Evolutionary conservation across 2,888 invertebrate species (phyloP).

Genomic region (Nemotelus nigrinus): DNA sequence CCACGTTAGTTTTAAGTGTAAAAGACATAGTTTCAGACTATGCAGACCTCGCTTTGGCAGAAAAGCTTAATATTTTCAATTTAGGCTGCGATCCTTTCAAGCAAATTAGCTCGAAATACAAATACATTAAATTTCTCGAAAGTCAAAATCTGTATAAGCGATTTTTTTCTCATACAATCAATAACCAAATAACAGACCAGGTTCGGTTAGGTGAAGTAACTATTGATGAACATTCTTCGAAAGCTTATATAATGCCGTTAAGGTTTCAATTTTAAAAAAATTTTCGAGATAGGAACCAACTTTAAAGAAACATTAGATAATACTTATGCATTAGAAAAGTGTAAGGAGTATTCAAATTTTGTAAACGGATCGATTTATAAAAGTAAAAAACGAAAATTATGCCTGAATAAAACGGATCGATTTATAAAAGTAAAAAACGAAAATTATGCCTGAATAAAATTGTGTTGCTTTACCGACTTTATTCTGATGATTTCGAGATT

Average conservation of each 20-base stretch:
- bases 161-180: no score
- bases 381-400: conserved; percentile 35
- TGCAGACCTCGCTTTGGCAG: no score
- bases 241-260: neutral
- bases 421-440: conserved; percentile 32
- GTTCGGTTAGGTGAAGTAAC: neutral
- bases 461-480: conserved; percentile 41
- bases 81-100: no score
- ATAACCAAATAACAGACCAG: no score
- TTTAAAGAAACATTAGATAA: conserved; percentile 1
- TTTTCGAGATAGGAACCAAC: neutral
- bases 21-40: no score
- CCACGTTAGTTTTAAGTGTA: no score
- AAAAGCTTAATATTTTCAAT: no score
- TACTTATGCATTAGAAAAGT: neutral
- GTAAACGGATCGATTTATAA: conserved; percentile 6
- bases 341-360: conserved; percentile 10
- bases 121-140: no score
- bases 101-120: no score
- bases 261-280: neutral
- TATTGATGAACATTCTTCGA: neutral
- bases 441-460: conserved; percentile 32
- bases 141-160: no score
- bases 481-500: conserved; percentile 45
- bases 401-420: conserved; percentile 18